Conservation (phyloP, 2,888 invertebrate genomes). For the Hoplodrina blanda region DNA sequence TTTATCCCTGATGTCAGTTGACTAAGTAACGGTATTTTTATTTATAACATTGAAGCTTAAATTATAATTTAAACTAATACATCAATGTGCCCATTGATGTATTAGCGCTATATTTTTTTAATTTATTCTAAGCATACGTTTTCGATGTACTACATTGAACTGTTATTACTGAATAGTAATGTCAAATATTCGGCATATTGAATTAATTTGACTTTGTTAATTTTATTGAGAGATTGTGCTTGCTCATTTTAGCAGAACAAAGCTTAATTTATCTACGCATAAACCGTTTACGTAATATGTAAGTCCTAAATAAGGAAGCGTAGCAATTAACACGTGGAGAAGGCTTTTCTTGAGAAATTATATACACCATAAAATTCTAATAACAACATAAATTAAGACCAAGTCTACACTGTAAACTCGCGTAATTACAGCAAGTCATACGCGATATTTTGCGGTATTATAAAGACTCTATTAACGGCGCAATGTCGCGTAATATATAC, state of each 20-base stretch:
- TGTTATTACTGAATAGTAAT: too few species aligned
- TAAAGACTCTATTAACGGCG: conserved; percentile 67
- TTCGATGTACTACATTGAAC: too few species aligned
- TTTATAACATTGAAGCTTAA: too few species aligned
- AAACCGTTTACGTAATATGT: not conserved
- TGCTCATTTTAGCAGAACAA: too few species aligned
- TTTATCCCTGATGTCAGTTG: not conserved
- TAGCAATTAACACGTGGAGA: conserved; percentile 29
- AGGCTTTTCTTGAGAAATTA: conserved; percentile 29
- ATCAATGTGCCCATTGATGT: too few species aligned
- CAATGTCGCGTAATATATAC: conserved; percentile 46
- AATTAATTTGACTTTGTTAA: too few species aligned
- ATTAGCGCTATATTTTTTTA: too few species aligned
- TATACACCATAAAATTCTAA: conserved; percentile 32
- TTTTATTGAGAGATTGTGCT: too few species aligned
- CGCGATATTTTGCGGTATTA: conserved; percentile 52
- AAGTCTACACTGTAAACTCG: conserved; percentile 22
- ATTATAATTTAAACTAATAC: too few species aligned
- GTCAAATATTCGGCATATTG: too few species aligned
- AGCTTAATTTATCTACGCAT: not conserved
- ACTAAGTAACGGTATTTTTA: too few species aligned
- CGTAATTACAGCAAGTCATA: conserved; percentile 48
- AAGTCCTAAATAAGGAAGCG: conserved; percentile 27
- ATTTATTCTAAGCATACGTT: too few species aligned
- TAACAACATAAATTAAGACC: conserved; percentile 41